Percentiles rank a stretch among this genome's conserved stretches.
phyloP scores from a whole-genome alignment of 1,140 invertebrate genomes.

The Cyclargus thomasi region DNA sequence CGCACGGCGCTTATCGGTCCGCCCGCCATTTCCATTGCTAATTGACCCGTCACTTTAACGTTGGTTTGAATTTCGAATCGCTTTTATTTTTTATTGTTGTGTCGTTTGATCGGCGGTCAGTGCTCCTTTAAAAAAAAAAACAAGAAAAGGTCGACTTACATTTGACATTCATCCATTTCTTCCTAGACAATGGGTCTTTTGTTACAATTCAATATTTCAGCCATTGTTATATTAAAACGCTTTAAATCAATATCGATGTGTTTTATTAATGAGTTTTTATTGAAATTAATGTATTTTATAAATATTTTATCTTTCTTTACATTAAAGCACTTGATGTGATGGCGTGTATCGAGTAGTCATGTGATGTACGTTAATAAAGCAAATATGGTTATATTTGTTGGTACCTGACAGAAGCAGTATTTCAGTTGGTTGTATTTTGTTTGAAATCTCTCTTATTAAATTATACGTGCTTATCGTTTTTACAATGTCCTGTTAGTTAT shows the following conservation, averaged over 20 bases:
- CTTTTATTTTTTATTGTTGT: constrained; percentile 17
- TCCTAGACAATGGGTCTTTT: background rate
- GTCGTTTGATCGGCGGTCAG: constrained; percentile 34
- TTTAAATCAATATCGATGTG: background rate
- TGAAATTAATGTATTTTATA: background rate
- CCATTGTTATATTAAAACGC: constrained; percentile 8
- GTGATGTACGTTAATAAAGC: background rate
- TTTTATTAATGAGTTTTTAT: background rate
- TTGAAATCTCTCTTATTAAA: too few species aligned
- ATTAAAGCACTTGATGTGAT: background rate
- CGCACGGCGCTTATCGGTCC: background rate
- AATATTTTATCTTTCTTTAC: background rate
- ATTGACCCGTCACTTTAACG: constrained; percentile 10
- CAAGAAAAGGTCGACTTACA: constrained; percentile 16
- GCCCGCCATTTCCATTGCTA: constrained; percentile 11
- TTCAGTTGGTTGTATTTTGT: too few species aligned
- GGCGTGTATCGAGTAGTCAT: background rate
- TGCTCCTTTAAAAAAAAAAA: constrained; percentile 27
- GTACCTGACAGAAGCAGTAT: too few species aligned
- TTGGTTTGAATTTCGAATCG: constrained; percentile 16
- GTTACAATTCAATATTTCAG: constrained; percentile 4
- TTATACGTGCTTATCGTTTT: too few species aligned
- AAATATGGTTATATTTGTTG: too few species aligned
- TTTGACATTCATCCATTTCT: constrained; percentile 4
- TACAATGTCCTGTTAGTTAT: too few species aligned